Conservation (phyloP, 2,888 invertebrate species). For the Fragum sueziense region DNA sequence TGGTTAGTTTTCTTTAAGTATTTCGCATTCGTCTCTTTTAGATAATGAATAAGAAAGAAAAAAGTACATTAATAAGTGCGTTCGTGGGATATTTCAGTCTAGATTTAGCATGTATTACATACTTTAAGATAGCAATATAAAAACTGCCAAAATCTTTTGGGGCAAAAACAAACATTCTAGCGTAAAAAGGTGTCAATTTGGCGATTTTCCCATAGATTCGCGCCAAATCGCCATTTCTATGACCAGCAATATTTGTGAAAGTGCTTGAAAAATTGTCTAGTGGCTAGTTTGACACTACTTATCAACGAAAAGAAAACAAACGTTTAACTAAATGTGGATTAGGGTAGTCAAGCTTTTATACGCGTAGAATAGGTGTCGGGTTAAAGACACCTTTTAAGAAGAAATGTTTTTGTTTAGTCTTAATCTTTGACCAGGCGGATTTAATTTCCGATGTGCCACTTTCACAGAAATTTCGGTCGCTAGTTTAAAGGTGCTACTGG, state of each 20-base stretch:
- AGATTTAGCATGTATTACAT: background rate
- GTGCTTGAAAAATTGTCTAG: slow-evolving; percentile 14
- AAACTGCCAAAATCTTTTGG: background rate
- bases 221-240: slow-evolving; percentile 23
- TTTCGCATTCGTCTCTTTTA: too few relatives aligned
- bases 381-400: slow-evolving; percentile 13
- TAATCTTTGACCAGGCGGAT: background rate
- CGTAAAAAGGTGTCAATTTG: slow-evolving; percentile 1
- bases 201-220: slow-evolving; percentile 10
- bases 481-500: too few relatives aligned
- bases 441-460: background rate
- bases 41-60: too few relatives aligned
- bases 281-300: slow-evolving; percentile 24
- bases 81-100: too few relatives aligned
- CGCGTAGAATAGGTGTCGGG: background rate
- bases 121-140: background rate
- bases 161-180: background rate
- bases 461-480: too few relatives aligned
- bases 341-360: slow-evolving; percentile 25
- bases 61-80: too few relatives aligned
- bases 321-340: slow-evolving; percentile 28
- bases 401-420: slow-evolving; percentile 7
- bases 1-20: too few relatives aligned
- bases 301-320: slow-evolving; percentile 26
- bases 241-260: slow-evolving; percentile 21